Evolutionary conservation across 2,113 vertebrate genomes (phyloP), one percentile per base, ranked within the genome.

Genomic region (Cygnus buccinator): DNA sequence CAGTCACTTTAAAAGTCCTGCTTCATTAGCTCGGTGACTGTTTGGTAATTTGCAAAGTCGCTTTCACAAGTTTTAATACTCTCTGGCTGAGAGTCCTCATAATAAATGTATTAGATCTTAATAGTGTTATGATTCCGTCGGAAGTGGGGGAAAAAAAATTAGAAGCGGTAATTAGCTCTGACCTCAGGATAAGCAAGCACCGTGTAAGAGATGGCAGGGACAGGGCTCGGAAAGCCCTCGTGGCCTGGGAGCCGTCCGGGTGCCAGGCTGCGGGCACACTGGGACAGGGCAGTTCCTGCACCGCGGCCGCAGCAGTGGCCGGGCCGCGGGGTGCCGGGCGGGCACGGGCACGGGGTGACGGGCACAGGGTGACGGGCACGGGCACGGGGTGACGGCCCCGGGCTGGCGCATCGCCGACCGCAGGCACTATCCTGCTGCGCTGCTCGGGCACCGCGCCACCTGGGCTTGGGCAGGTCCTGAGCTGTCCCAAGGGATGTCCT

Each of bases 11-110:
- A 91, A 90, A 94, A 91, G 95, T 92, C 95, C 85, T 93, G 96
- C 96, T 96, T 98, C 96, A 96, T 97, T 96, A 97, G 92, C 89
- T 83, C 58, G 73, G 93, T 94, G 92, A 95, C 95, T 92, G 96
- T 97, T 96, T 93, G 89, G 94, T 95, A 93, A 93, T 97, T 94
- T 96, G 94, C 96, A 97, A 97, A 97, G 96, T 97, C 97, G 96
- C 97, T 97, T 97, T 97, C 93, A 78, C 82, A 92, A 96, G 96
- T 97, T 97, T 94, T 96, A 94, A 89, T 96, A 62, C 92, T 93
- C 84, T 94, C 94, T 73, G 62, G 95, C 93, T 93, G 94, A 96
- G 95, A 94, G 87, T 87, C 93, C 89, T 73, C 72, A 74, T 85
- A 93, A 94, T 96, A 94, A 96, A 96, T 94, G 96, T 78, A 89